phyloP scores from a whole-genome alignment of 2,113 vertebrate genomes.

The Hemicordylus capensis region DNA sequence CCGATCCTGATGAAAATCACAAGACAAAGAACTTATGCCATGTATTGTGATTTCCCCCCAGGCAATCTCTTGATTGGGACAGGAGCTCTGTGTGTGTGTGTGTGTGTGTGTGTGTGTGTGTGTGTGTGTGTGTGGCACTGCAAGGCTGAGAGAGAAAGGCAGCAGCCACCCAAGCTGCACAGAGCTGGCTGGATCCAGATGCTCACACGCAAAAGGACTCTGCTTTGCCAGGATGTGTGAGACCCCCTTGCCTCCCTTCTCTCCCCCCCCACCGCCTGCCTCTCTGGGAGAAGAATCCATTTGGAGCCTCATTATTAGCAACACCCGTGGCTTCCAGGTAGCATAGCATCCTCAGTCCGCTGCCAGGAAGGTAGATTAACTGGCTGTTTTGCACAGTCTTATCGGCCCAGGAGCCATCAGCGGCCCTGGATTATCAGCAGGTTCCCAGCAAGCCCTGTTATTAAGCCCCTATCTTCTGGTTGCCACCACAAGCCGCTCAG shows the following conservation, averaged over 20 bases:
- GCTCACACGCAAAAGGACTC: not conserved
- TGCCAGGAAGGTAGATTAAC: constrained; percentile 32
- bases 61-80: not conserved
- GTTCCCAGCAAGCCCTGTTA: constrained; percentile 14
- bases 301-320: constrained; percentile 12
- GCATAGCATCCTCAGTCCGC: constrained; percentile 2
- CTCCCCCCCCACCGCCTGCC: not conserved
- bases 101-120: too few species aligned
- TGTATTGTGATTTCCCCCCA: not conserved
- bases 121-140: not conserved
- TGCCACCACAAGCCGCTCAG: not conserved
- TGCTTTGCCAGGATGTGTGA: not conserved
- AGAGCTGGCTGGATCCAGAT: not conserved
- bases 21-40: not conserved
- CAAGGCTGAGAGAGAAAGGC: not conserved
- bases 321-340: constrained; percentile 9
- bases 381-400: not conserved
- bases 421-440: constrained; percentile 10
- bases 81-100: too few species aligned
- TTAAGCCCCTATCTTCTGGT: constrained; percentile 21
- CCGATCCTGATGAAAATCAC: not conserved
- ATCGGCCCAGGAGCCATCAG: constrained; percentile 13
- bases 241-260: not conserved
- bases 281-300: constrained; percentile 4
- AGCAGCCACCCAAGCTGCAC: too few species aligned